Evolutionary conservation across 1,140 invertebrate species (phyloP), one percentile per base, ranked within the genome.

Genomic region (Drosophila ficusphila): DNA sequence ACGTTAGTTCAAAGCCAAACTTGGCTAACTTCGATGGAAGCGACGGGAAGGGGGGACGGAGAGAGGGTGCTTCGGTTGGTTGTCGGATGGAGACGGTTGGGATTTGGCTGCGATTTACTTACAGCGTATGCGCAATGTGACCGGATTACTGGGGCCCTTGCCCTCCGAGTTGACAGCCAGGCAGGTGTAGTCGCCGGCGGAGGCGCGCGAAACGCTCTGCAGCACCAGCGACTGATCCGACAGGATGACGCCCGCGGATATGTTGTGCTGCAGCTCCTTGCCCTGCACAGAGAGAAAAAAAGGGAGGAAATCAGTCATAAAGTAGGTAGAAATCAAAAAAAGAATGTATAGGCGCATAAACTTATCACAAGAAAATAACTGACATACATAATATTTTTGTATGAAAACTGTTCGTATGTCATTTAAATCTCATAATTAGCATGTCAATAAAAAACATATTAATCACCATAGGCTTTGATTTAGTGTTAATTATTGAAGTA

Each of bases 191-290:
- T 95, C 94, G 1, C 96, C 96, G 3, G 96, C 96, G 2, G 95
- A 95, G 52, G 94, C 93, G 56, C 95, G 92, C n/a, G 94, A 96
- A 39, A 97, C 95, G 56, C 94, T 94, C 89, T 97, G 96, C 23
- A 97, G 93, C 0, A 97, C 96, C 48, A 97, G 92, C 71, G 96
- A 96, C 77, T 95, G 95, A 90, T 96, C 96, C 86, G 95, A 97
- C 57, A 97, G 92, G 51, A 97, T 96, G 7, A 97, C 93, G 11
- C 96, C 96, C 9, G 94, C 94, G 3, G 94, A 94, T 23, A 95
- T 94, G 91, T 97, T 97, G 91, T 96, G 96, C 91, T 94, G 95
- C 56, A 97, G 93, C 89, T 96, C 95, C 46, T 94, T 93, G 41
- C 94, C 95, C 96, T 97, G 47, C 12, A 44, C 11, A 36, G 27